phyloP scores from a whole-genome alignment of 2,888 invertebrate genomes.

The Leucania comma region DNA sequence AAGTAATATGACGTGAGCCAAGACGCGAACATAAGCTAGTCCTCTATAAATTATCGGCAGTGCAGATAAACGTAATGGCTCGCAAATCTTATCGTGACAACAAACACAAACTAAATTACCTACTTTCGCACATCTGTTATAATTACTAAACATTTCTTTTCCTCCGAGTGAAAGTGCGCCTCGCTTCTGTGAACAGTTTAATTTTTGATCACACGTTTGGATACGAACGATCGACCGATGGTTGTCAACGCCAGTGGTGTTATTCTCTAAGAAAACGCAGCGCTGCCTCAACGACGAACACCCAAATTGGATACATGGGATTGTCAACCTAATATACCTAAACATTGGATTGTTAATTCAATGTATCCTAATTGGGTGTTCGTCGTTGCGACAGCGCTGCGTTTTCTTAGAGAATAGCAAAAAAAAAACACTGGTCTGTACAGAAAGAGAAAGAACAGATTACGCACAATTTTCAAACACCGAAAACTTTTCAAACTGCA shows the following conservation, averaged over 20 bases:
- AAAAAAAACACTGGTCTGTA: no score
- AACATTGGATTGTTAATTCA: no score
- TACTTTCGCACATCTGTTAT: constrained; percentile 77
- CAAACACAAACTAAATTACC: constrained; percentile 69
- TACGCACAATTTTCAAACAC: no score
- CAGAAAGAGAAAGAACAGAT: neutral
- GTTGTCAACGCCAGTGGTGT: constrained; percentile 12
- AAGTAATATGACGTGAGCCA: neutral
- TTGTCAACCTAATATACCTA: no score
- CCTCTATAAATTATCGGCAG: constrained; percentile 53
- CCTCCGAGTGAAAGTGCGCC: constrained; percentile 76
- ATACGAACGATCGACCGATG: constrained; percentile 14
- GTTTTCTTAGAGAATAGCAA: no score
- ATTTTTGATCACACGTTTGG: constrained; percentile 64
- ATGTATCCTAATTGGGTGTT: no score
- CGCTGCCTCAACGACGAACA: no score
- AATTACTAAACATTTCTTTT: constrained; percentile 78
- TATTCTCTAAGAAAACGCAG: no score
- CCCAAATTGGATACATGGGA: no score
- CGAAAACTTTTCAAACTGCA: neutral
- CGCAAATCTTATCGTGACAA: constrained; percentile 66
- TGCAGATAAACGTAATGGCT: constrained; percentile 57
- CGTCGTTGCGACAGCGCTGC: no score
- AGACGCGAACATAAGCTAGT: neutral
- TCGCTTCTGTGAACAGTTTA: constrained; percentile 72